Percentiles rank a stretch among this genome's conserved stretches.
These are phyloP conservation scores for Bombus impatiens DNA, from an alignment of 1,140 invertebrate species.

Conservation along the genomic window DNA sequence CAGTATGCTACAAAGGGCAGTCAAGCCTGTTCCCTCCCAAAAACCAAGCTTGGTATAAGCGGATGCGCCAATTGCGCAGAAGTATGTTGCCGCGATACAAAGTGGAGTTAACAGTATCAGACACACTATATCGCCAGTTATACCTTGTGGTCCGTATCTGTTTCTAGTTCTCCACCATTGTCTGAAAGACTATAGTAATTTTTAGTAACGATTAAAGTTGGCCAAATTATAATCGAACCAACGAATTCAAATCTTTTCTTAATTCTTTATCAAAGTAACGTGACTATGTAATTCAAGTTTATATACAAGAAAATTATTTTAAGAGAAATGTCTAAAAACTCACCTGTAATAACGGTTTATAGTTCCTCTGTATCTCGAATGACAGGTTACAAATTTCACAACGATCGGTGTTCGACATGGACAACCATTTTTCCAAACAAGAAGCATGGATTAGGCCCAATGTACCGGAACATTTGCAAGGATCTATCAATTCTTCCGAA, in stretches of 20 bases:
- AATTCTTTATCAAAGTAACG: background rate
- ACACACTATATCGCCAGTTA: constrained; percentile 82
- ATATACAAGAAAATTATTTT: too few relatives aligned
- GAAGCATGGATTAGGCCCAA: constrained; percentile 83
- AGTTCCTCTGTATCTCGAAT: constrained; percentile 77
- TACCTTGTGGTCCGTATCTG: constrained; percentile 75
- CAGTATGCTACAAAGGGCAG: constrained; percentile 75
- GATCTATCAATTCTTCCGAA: constrained; percentile 82
- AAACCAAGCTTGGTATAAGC: constrained; percentile 76
- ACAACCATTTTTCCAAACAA: constrained; percentile 85
- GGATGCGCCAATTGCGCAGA: constrained; percentile 82
- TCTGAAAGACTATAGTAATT: constrained; percentile 54
- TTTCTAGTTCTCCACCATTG: constrained; percentile 80
- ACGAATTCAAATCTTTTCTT: background rate
- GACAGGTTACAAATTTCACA: constrained; percentile 85
- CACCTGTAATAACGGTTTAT: constrained; percentile 72
- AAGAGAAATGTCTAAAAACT: background rate
- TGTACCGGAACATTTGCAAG: constrained; percentile 84
- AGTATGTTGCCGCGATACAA: constrained; percentile 81
- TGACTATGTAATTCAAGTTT: too few relatives aligned
- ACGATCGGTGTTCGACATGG: constrained; percentile 81
- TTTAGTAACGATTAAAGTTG: background rate
- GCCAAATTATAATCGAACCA: background rate
- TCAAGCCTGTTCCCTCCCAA: constrained; percentile 82
- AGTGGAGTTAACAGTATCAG: constrained; percentile 83